Evolutionary conservation across 2,113 vertebrate genomes (phyloP), one percentile per base, ranked within the genome.

Genomic region (Chionodraco myersi): DNA sequence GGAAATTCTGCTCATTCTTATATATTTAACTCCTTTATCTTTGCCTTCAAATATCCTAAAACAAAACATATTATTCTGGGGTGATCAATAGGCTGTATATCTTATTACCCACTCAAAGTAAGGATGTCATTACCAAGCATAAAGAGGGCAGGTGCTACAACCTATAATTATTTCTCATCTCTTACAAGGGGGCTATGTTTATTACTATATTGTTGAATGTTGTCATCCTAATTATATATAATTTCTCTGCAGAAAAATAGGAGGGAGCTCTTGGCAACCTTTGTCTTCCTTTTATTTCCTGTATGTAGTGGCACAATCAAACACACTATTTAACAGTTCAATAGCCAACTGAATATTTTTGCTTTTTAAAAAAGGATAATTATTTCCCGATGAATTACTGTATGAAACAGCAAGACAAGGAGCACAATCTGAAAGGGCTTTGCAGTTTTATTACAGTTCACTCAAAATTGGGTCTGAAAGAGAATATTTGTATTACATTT

Each of bases 401-500:
- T 5, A 36, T 18, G 16, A n/a, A 45, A 60, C 21, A 45, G 2
- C 2, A 69, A 49, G 18, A 10, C 1, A 26, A 52, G 11, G 9
- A 13, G 41, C 14, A 41, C 14, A 16, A 15, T 23, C 26, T 26
- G 6, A 23, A 23, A 48, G 9, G 15, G 10, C 26, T 41, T 5
- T 26, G 14, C 14, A 64, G 44, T 12, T 48, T 62, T 8, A 51
- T 10, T 52, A 14, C 51, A 56, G 3, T 49, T 41, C 3, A 8
- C 5, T 67, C 26, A 49, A 77, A 65, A 71, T 80, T 79, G 26
- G 56, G 48, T 78, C 65, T 80, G 61, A 73, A n/a, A 77, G 45
- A 47, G 64, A 75, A 80, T 92, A 79, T 86, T 88, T 87, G 85
- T 74, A 85, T 71, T 64, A 47, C 72, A 66, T 63, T 75, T 72